Conservation (phyloP, 2,888 invertebrate genomes). For the Sthenelais limicola region DNA sequence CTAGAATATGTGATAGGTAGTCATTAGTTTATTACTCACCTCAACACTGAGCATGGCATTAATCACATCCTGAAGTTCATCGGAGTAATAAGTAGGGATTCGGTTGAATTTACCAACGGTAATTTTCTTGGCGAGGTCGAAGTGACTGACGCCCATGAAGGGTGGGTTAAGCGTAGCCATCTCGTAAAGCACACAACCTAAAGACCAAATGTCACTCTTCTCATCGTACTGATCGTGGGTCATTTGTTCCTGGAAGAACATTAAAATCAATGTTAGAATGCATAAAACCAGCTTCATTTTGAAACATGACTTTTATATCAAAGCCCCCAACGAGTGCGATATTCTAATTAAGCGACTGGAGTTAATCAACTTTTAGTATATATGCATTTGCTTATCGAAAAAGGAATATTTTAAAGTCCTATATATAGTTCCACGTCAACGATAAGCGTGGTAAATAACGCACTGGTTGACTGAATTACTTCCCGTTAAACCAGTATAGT, state of each 20-base stretch:
- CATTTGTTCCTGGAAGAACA: conserved; percentile 71
- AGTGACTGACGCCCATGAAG: conserved; percentile 75
- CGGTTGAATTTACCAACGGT: conserved; percentile 73
- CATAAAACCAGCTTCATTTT: too few species aligned
- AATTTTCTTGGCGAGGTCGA: conserved; percentile 75
- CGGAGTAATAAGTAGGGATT: conserved; percentile 72
- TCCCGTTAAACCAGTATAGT: too few species aligned
- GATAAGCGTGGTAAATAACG: too few species aligned
- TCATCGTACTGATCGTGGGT: conserved; percentile 78
- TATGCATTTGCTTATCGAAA: too few species aligned
- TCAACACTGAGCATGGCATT: conserved; percentile 75
- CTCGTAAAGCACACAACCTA: conserved; percentile 82
- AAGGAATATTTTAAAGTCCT: too few species aligned
- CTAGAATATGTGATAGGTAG: background rate
- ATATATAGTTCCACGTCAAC: too few species aligned
- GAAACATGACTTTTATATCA: too few species aligned
- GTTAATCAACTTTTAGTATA: too few species aligned
- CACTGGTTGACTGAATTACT: too few species aligned
- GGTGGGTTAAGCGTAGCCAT: conserved; percentile 76
- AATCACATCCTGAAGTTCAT: conserved; percentile 75
- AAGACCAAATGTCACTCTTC: conserved; percentile 83
- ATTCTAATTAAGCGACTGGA: too few species aligned
- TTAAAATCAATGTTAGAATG: background rate
- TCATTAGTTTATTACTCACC: conserved; percentile 54
- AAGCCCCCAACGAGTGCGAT: too few species aligned